Base-by-base conservation (phyloP, 53 echinoderm and acorn worm species). In the Zoroaster sp. region DNA sequence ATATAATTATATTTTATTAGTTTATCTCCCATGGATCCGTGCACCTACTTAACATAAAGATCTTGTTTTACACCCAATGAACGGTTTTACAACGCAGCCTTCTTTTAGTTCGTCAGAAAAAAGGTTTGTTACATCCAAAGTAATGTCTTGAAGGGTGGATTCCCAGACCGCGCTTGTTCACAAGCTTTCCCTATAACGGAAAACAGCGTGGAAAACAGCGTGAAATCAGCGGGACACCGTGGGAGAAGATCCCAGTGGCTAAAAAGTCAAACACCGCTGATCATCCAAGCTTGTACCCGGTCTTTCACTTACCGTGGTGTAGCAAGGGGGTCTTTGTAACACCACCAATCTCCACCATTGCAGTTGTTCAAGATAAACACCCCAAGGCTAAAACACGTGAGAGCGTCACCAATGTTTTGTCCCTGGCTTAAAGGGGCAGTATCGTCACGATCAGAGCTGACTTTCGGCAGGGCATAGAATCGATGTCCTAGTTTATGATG, bases 261-360 rank as follows among this genome's bases (percentile, higher is more conserved):
- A 66, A 39, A 78, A 54, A 78, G 78, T 78, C 78, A 78, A 78
- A 78, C 20, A 78, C 40, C 59, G 78, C 43, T 55, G 39, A 59
- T n/a, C 54, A 35, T 55, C 35, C 21, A 31, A 42, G 75, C 75
- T 75, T 75, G 78, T 54, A 54, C 59, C 25, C 8, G 39, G 54
- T 49, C 37, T 59, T 78, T 59, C 54, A 54, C 15, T 12, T 28
- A 43, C n/a, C 15, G n/a, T 35, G 23, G 20, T 6, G 44, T 23
- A 44, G 1, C 21, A 42, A 43, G 25, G 28, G 47, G 75, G 30
- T 17, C 39, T 34, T 78, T 78, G 78, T 78, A 36, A 35, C 34
- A 7, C 78, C 78, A 78, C 35, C 59, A 78, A 78, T 38, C 40
- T 73, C 5, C n/a, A n/a, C 55, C 54, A 25, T 53, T 25, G 15